Conservation (phyloP, 2,797 vertebrate species). For the Coendou prehensilis region DNA sequence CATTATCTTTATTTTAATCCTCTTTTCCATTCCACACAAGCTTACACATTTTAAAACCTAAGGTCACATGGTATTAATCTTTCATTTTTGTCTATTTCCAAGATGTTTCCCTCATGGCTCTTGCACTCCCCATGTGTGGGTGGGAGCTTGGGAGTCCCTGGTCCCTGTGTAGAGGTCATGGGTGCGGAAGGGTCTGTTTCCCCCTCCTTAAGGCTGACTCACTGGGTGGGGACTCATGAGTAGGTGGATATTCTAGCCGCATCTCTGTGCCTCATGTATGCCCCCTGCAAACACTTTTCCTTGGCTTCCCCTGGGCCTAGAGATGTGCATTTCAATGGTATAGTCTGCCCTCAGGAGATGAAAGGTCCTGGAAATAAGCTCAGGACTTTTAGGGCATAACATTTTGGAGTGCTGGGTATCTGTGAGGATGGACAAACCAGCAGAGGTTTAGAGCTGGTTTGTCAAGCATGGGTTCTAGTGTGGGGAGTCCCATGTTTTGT, state of each 20-base stretch:
- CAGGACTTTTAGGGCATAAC: background rate
- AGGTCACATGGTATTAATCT: background rate
- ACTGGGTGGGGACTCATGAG: no score
- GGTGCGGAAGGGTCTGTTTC: background rate
- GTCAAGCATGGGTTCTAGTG: background rate
- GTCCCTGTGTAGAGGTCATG: background rate
- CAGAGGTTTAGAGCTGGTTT: background rate
- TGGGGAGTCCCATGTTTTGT: background rate
- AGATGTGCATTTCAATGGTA: background rate
- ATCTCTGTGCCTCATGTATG: no score
- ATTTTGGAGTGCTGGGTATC: background rate
- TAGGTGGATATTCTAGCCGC: background rate
- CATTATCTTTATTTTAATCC: background rate
- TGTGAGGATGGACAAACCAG: background rate
- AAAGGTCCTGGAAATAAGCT: background rate
- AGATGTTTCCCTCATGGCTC: background rate
- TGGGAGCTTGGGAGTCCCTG: background rate
- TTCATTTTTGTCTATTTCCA: background rate
- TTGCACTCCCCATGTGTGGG: background rate
- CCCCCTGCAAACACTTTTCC: background rate
- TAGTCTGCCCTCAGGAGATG: background rate
- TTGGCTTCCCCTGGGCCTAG: background rate
- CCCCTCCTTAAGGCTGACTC: background rate
- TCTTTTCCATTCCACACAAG: slow-evolving; percentile 1
- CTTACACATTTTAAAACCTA: background rate